Evolutionary conservation across 2,113 vertebrate species (phyloP), one percentile per base, ranked within the genome.

Genomic region (Labrus mixtus): DNA sequence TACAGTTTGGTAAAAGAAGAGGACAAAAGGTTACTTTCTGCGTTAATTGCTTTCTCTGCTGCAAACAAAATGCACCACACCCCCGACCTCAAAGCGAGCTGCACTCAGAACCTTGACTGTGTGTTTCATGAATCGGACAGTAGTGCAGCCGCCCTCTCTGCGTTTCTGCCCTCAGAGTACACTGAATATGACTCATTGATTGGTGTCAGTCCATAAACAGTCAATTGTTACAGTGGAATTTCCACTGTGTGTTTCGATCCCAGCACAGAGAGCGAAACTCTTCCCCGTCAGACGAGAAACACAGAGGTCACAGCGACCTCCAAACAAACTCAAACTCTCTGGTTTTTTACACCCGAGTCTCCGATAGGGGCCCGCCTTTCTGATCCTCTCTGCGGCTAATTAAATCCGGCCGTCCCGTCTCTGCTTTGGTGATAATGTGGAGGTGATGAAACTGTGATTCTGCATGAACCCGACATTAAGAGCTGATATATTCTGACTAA

Each of bases 131-230:
- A 50, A 50, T 19, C 46, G 8, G 46, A 12, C 46, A 8, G 17
- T 50, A 41, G 62, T 1, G 19, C 43, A 25, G 54, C 0, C 3
- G 36, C 15, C 45, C 41, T 54, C 23, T 17, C 33, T 63, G n/a
- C 61, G 8, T 73, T 22, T 45, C 43, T 37, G 29, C 37, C 48
- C 37, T 10, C n/a, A 66, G 29, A 37, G 57, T 13, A 58, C 56
- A 64, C n/a, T 58, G 68, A 76, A 55, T n/a, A 50, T 53, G 66
- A 69, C 63, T 69, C 81, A 93, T 93, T 82, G 90, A 94, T 91
- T 73, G 33, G 17, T 50, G 37, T 63, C 39, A 59, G 74, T 73
- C 73, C 67, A 82, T 53, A 61, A 64, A 71, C 54, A 72, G 79
- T 85, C 87, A 64, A 89, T 90, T 16, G 20, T 45, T 51, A 73